Percentiles rank a stretch among this genome's conserved stretches.
These are phyloP conservation scores for Podarcis cretensis DNA, from an alignment of 2,113 vertebrate species.

Conservation along the genomic window DNA sequence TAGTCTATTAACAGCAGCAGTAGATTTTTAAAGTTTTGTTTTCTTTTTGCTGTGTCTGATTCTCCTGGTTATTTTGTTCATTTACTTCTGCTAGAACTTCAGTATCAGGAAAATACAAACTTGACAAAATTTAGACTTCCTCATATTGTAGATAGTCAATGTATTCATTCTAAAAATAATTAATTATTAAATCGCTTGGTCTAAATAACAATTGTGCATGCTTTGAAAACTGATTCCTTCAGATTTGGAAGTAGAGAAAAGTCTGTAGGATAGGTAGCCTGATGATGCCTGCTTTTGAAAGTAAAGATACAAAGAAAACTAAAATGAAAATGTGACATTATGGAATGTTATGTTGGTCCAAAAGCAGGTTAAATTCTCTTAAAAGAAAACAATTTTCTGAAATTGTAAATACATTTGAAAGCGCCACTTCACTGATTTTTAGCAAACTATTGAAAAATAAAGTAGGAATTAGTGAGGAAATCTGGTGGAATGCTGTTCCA, in stretches of 20 bases:
- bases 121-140: not conserved
- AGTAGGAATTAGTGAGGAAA: not conserved
- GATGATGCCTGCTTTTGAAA: not conserved
- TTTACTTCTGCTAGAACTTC: not conserved
- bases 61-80: not conserved
- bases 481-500: not conserved
- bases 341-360: not conserved
- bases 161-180: not conserved
- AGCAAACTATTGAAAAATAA: not conserved
- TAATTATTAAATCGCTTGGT: not conserved
- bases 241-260: not conserved
- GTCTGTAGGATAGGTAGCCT: not conserved
- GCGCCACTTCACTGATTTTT: not conserved
- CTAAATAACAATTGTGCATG: not conserved
- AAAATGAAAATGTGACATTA: not conserved
- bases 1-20: not conserved
- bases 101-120: not conserved
- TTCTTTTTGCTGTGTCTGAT: not conserved
- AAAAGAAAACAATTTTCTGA: constrained; percentile 3
- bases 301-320: not conserved
- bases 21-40: not conserved
- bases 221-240: not conserved
- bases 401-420: not conserved
- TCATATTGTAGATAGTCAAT: not conserved
- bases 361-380: not conserved